phyloP scores from a whole-genome alignment of 2,888 invertebrate genomes.

The Dromius quadrimaculatus region DNA sequence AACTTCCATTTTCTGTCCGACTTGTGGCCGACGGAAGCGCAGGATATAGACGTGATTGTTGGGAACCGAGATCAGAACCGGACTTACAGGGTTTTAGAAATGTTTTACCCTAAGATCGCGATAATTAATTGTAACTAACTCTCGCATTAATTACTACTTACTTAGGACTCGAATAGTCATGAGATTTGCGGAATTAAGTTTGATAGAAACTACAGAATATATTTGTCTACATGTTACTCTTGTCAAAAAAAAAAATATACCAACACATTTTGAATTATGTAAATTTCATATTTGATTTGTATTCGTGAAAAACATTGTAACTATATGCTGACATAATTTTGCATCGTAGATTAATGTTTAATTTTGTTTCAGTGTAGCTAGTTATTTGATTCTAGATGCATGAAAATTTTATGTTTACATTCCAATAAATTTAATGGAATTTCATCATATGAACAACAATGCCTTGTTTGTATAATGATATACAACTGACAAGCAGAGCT shows the following conservation, averaged over 20 bases:
- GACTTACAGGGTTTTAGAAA: not conserved
- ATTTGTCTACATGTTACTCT: too few relatives aligned
- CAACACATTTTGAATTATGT: too few relatives aligned
- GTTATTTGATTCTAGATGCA: slow-evolving; percentile 10
- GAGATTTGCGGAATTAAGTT: too few relatives aligned
- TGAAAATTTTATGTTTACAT: slow-evolving; percentile 23
- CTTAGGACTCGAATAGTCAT: too few relatives aligned
- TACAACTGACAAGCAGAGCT: not conserved
- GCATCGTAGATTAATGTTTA: slow-evolving; percentile 7
- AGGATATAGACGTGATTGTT: slow-evolving; percentile 31
- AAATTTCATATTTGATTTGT: too few relatives aligned
- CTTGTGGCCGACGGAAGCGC: slow-evolving; percentile 41
- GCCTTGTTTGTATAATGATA: slow-evolving; percentile 2
- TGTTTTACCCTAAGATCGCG: too few relatives aligned
- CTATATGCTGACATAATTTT: not conserved
- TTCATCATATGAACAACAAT: slow-evolving; percentile 10
- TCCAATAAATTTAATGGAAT: slow-evolving; percentile 27
- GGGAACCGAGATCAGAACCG: not conserved
- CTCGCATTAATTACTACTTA: too few relatives aligned
- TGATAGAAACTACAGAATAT: too few relatives aligned
- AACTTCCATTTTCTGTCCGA: slow-evolving; percentile 51
- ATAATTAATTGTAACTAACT: too few relatives aligned
- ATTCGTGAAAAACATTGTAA: too few relatives aligned
- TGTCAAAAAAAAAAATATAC: too few relatives aligned
- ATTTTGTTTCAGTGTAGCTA: not conserved